Evolutionary conservation across 2,113 vertebrate genomes (phyloP).

Genomic region (Calidris pygmaea): DNA sequence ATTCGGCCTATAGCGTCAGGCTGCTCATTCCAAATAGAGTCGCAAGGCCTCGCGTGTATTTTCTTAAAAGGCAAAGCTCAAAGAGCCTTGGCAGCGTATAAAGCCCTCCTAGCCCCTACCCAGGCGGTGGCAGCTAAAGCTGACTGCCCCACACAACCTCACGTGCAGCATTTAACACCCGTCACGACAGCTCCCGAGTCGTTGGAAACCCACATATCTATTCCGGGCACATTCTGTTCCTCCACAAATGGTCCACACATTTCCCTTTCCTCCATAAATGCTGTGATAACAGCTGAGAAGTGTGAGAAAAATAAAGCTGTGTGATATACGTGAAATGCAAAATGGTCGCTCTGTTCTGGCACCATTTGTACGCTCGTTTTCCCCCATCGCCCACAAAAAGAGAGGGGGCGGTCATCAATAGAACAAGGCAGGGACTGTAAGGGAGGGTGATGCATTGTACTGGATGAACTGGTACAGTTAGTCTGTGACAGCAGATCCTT

Average conservation of each 20-base stretch:
- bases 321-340: constrained; percentile 16
- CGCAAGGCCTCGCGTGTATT: not conserved
- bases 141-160: not conserved
- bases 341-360: constrained; percentile 8
- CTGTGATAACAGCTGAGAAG: constrained; percentile 62
- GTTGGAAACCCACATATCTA: not conserved
- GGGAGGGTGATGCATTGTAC: not conserved
- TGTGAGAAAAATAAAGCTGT: constrained; percentile 65
- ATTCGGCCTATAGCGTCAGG: not conserved
- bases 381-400: not conserved
- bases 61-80: not conserved
- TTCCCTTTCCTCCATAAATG: constrained; percentile 40
- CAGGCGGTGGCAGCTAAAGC: not conserved
- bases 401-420: not conserved
- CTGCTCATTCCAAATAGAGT: not conserved
- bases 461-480: not conserved
- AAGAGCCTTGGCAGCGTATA: not conserved
- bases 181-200: not conserved
- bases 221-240: constrained; percentile 36
- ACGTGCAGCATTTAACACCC: not conserved
- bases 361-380: not conserved
- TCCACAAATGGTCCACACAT: constrained; percentile 58
- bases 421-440: not conserved
- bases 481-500: not conserved
- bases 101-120: not conserved